These are phyloP conservation scores for Alfaro cultratus DNA, from an alignment of 2,797 vertebrate genomes.

Conservation along the genomic window DNA sequence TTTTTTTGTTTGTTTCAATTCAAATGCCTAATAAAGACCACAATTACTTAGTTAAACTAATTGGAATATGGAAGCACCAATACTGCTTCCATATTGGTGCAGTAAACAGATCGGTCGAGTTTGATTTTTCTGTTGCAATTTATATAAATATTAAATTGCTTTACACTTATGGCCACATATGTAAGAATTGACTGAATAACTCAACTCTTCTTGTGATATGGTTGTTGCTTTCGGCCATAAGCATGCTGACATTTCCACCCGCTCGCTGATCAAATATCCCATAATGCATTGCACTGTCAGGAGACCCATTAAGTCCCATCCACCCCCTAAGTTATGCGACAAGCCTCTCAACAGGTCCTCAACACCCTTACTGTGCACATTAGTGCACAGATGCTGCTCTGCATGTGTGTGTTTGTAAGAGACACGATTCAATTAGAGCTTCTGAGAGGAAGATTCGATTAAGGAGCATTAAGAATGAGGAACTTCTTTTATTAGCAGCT, in stretches of 20 bases:
- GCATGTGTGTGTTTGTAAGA: constrained; percentile 28
- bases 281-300: constrained; percentile 53
- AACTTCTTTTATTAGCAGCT: constrained; percentile 53
- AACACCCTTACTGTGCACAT: constrained; percentile 18
- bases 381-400: constrained; percentile 1
- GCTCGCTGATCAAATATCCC: constrained; percentile 44
- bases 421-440: constrained; percentile 66
- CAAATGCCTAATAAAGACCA: neutral
- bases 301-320: constrained; percentile 50
- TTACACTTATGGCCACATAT: neutral
- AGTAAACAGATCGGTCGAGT: neutral
- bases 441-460: constrained; percentile 62
- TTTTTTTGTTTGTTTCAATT: neutral
- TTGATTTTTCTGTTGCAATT: neutral
- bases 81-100: neutral
- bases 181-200: constrained; percentile 26
- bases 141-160: neutral
- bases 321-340: constrained; percentile 36
- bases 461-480: constrained; percentile 53
- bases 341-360: constrained; percentile 55
- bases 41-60: neutral
- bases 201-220: constrained; percentile 3
- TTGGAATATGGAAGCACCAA: too few species aligned
- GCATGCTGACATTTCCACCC: constrained; percentile 67
- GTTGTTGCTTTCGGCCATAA: constrained; percentile 9